Percentiles rank a stretch among this genome's conserved stretches.
phyloP scores from a whole-genome alignment of 2,888 invertebrate genomes.

The Lasioglossum pauxillum region DNA sequence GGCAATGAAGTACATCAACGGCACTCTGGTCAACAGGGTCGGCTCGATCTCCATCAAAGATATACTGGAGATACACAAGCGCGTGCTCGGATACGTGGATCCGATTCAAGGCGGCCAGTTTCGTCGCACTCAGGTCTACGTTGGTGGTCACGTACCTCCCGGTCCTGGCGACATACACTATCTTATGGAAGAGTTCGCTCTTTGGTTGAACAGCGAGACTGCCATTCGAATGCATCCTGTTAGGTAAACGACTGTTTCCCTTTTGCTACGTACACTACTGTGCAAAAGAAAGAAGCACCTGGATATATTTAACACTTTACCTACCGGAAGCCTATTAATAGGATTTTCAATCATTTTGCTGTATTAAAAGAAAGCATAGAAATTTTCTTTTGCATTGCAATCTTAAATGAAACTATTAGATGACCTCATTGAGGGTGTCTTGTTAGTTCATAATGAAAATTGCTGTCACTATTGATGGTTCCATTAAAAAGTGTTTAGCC shows the following conservation, averaged over 20 bases:
- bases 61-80: conserved; percentile 95
- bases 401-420: too few relatives aligned
- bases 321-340: too few relatives aligned
- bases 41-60: conserved; percentile 93
- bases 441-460: too few relatives aligned
- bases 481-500: too few relatives aligned
- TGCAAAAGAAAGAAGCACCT: too few relatives aligned
- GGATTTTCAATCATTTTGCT: too few relatives aligned
- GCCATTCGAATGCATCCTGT: conserved; percentile 95
- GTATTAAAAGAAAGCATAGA: too few relatives aligned
- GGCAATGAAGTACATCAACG: conserved; percentile 96
- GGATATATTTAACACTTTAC: too few relatives aligned
- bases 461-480: too few relatives aligned
- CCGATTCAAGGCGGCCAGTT: conserved; percentile 96
- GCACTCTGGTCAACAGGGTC: conserved; percentile 91
- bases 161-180: conserved; percentile 92
- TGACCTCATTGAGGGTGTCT: too few relatives aligned
- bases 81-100: conserved; percentile 97
- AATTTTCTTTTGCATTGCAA: too few relatives aligned
- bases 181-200: conserved; percentile 95
- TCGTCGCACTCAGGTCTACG: conserved; percentile 95
- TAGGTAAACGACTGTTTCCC: conserved; percentile 85
- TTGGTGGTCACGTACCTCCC: conserved; percentile 97
- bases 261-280: neutral
- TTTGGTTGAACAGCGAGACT: conserved; percentile 96